Base-by-base conservation (phyloP, 2,113 vertebrate species). In the Salvator merianae region DNA sequence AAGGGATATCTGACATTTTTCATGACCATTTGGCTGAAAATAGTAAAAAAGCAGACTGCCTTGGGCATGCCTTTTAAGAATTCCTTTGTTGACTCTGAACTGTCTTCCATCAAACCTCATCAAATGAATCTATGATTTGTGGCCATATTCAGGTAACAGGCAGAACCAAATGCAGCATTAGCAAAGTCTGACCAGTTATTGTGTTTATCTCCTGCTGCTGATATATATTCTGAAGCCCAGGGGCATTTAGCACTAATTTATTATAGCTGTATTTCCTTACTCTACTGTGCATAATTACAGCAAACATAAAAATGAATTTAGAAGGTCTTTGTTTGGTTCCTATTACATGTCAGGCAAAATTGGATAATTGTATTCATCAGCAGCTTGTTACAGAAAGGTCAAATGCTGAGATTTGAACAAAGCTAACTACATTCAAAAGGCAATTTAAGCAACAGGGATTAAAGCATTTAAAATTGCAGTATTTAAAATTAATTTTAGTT, bases 231-330 rank as follows among this genome's bases (percentile, higher is more conserved):
- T 88, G 84, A 0, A 84, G 77, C 28, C 47, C 53, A 90, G 59
- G 59, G 89, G 24, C 70, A 88, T 84, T 91, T 87, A 84, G 2
- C 66, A 88, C 22, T 77, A 84, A 86, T 92, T 68, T 82, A 38
- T 53, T 65, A 80, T 26, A 7, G 53, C 63, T 12, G 28, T 85
- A 32, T 89, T 84, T 90, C 73, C 32, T 30, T 32, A 81, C 26
- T 85, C 3, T 13, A 79, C 16, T 36, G 69, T 14, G 68, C 73
- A 82, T 59, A 86, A 63, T 3, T 77, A 71, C 69, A 90, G 83
- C 3, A 83, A 38, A 84, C 81, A 88, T 26, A 14, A n/a, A 71
- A 40, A 77, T 22, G 63, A 0, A 73, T 88, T 92, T 78, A 84
- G n/a, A 7, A 71, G 30, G 47, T 32, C 22, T 87, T 91, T 87